Evolutionary conservation across 2,113 vertebrate genomes (phyloP).

Genomic region (Tinamus guttatus): DNA sequence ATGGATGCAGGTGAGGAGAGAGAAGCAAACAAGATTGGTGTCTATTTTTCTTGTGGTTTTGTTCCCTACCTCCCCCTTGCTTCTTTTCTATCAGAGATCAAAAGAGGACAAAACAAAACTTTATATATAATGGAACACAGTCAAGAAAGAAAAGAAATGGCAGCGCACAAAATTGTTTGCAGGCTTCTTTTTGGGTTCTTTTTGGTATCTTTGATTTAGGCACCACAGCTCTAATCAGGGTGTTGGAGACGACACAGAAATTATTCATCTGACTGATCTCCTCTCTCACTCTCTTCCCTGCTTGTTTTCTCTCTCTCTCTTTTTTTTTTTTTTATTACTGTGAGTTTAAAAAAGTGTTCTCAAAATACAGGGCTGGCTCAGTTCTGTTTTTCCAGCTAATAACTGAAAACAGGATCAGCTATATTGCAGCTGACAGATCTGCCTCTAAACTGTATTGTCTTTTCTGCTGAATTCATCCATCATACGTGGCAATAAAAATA

Average conservation of each 20-base stretch:
- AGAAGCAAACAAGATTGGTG: constrained; percentile 55
- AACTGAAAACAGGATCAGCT: constrained; percentile 66
- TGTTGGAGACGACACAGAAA: constrained; percentile 67
- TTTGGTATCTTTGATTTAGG: constrained; percentile 78
- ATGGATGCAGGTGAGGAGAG: constrained; percentile 51
- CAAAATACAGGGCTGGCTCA: constrained; percentile 44
- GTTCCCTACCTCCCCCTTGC: neutral
- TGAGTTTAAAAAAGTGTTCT: constrained; percentile 63
- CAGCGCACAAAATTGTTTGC: constrained; percentile 74
- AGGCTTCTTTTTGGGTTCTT: constrained; percentile 72
- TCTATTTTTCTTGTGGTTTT: constrained; percentile 36
- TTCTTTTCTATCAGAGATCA: constrained; percentile 77
- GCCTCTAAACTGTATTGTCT: constrained; percentile 61
- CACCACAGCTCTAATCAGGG: constrained; percentile 76
- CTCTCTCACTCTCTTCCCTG: neutral
- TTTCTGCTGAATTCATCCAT: constrained; percentile 65
- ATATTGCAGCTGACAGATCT: constrained; percentile 70
- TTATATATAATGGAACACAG: constrained; percentile 72
- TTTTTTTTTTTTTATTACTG: constrained; percentile 66
- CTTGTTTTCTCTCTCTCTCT: neutral
- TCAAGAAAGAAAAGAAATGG: constrained; percentile 58
- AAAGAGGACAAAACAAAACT: constrained; percentile 70
- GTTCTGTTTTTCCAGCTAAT: constrained; percentile 76
- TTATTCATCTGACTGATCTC: constrained; percentile 63
- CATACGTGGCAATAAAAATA: neutral